phyloP scores from a whole-genome alignment of 2,888 invertebrate species.

The Archaeoteleia sp. region DNA sequence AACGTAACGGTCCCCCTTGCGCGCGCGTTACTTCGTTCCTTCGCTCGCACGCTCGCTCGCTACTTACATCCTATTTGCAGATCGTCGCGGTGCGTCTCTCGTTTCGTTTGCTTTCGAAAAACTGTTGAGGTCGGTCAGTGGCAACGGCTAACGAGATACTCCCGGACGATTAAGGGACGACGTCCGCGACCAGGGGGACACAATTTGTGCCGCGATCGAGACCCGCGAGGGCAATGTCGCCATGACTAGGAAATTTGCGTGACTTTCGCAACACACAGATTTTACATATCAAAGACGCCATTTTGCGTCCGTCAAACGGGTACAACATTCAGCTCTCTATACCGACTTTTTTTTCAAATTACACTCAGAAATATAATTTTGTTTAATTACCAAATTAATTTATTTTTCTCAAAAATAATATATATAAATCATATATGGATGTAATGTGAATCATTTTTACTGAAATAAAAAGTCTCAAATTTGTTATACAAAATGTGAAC shows the following conservation, averaged over 20 bases:
- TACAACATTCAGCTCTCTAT: too few relatives aligned
- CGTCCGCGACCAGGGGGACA: not conserved
- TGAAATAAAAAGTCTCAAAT: too few relatives aligned
- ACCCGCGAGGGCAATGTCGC: constrained; percentile 9
- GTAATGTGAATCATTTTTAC: too few relatives aligned
- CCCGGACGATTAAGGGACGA: constrained; percentile 18
- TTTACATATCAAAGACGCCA: not conserved
- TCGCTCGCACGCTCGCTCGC: too few relatives aligned
- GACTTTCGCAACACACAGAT: not conserved
- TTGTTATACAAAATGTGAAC: too few relatives aligned
- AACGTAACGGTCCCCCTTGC: constrained; percentile 40
- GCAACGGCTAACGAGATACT: constrained; percentile 10
- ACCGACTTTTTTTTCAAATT: too few relatives aligned
- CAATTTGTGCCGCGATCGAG: constrained; percentile 2
- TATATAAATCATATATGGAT: too few relatives aligned
- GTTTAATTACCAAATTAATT: too few relatives aligned
- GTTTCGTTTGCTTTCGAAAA: constrained; percentile 28
- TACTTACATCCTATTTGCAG: constrained; percentile 59
- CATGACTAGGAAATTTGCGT: not conserved
- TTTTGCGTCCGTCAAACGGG: not conserved
- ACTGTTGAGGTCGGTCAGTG: constrained; percentile 64
- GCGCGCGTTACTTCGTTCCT: too few relatives aligned
- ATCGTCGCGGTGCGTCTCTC: constrained; percentile 46
- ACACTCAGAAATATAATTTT: too few relatives aligned
- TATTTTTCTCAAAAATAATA: too few relatives aligned